Percentiles rank a stretch among this genome's conserved stretches.
Conservation (phyloP, 2,797 vertebrate species). For the Glossophaga mutica region DNA sequence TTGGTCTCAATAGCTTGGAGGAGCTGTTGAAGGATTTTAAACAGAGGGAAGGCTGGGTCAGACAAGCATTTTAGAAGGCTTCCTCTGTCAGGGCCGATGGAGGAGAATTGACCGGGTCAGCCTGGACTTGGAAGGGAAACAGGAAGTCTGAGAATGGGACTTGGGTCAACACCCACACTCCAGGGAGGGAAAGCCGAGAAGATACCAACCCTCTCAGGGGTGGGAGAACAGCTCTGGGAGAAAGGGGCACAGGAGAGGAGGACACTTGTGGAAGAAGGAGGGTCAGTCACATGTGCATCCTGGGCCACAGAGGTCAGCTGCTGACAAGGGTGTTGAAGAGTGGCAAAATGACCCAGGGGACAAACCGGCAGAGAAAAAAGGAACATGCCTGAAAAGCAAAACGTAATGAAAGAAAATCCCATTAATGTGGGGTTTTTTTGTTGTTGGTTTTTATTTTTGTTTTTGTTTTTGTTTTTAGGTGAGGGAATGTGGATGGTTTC, state of each 20-base stretch:
- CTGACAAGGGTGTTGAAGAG: background rate
- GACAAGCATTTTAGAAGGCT: background rate
- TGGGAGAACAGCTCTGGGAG: too few relatives aligned
- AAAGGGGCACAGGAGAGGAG: background rate
- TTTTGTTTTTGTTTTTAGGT: background rate
- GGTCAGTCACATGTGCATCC: background rate
- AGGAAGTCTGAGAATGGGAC: background rate
- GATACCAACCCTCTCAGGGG: rapidly evolving
- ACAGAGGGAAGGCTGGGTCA: background rate
- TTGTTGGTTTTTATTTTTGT: background rate
- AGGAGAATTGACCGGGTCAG: background rate
- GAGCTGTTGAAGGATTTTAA: background rate
- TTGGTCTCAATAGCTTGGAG: background rate
- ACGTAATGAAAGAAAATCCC: background rate
- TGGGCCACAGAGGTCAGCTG: background rate
- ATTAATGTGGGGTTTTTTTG: background rate
- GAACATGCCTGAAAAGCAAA: background rate
- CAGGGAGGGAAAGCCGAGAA: background rate
- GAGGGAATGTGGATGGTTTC: background rate
- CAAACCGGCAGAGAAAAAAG: background rate
- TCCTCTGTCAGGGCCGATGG: background rate
- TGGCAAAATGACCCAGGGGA: background rate
- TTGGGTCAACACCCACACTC: background rate
- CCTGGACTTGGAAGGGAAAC: background rate
- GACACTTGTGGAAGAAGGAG: background rate